Evolutionary conservation across 2,797 vertebrate species (phyloP).

Genomic region (Iguana delicatissima): DNA sequence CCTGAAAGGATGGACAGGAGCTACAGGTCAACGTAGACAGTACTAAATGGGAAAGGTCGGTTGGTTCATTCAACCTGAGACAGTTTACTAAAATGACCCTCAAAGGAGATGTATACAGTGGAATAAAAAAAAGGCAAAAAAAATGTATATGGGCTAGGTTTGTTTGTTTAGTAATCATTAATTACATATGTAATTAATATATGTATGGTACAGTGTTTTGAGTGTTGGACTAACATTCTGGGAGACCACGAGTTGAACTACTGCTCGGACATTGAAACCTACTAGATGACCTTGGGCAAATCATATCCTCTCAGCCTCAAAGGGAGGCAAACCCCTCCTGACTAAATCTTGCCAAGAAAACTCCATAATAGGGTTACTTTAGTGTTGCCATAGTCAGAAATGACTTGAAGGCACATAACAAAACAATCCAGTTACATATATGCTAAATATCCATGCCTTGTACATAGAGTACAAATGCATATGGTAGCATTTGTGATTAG

Average conservation of each 20-base stretch:
- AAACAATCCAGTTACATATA: not conserved
- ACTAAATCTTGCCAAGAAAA: no score
- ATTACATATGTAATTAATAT: slow-evolving; percentile 17
- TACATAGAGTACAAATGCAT: slow-evolving; percentile 39
- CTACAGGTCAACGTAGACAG: not conserved
- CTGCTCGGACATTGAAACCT: no score
- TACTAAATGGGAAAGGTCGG: not conserved
- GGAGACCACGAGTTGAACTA: no score
- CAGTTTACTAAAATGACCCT: not conserved
- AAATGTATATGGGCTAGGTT: not conserved
- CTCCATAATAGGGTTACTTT: no score
- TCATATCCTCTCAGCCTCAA: no score
- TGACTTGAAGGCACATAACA: no score
- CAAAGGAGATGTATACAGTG: slow-evolving; percentile 51
- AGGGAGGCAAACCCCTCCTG: no score
- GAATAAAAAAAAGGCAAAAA: slow-evolving; percentile 55
- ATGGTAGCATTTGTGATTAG: slow-evolving; percentile 15
- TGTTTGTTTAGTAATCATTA: slow-evolving; percentile 21
- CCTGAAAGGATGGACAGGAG: not conserved
- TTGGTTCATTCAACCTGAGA: not conserved
- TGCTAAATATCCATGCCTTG: slow-evolving; percentile 38
- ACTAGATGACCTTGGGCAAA: no score
- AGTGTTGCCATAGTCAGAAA: no score
- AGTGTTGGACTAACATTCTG: no score
- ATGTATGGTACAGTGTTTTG: no score